A percentile compares a stretch with the other conserved stretches of the same genome.
Conservation (phyloP, 2,113 vertebrate genomes). For the Haplochromis burtoni region DNA sequence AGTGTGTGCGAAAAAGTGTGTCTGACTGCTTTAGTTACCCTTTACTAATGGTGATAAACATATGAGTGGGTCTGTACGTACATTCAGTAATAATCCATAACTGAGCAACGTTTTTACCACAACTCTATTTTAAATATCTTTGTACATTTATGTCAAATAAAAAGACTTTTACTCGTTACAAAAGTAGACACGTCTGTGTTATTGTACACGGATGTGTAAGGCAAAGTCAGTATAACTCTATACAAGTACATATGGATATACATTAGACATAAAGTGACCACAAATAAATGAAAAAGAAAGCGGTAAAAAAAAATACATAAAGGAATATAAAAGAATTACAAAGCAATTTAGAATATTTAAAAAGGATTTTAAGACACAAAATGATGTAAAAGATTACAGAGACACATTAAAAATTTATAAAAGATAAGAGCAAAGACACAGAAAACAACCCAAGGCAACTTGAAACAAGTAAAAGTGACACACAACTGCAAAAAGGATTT, state of each 20-base stretch:
- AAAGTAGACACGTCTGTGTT: fast-evolving
- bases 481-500: not conserved
- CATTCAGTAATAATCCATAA: not conserved
- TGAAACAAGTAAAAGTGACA: not conserved
- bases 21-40: not conserved
- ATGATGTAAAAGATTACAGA: not conserved
- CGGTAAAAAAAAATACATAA: fast-evolving
- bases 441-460: not conserved
- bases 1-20: fast-evolving
- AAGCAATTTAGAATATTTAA: not conserved
- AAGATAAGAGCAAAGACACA: not conserved
- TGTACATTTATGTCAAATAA: not conserved
- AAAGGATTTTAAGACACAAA: not conserved
- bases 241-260: not conserved
- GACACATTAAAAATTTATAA: not conserved
- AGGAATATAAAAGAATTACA: not conserved
- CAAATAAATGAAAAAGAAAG: not conserved
- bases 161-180: not conserved
- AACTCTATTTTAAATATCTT: not conserved
- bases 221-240: not conserved
- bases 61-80: not conserved
- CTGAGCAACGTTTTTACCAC: not conserved
- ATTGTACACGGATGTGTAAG: fast-evolving
- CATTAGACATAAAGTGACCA: not conserved
- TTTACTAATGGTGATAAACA: not conserved